These are phyloP conservation scores for Enteromius argenteus DNA, from an alignment of 2,797 vertebrate genomes.

Conservation along the genomic window DNA sequence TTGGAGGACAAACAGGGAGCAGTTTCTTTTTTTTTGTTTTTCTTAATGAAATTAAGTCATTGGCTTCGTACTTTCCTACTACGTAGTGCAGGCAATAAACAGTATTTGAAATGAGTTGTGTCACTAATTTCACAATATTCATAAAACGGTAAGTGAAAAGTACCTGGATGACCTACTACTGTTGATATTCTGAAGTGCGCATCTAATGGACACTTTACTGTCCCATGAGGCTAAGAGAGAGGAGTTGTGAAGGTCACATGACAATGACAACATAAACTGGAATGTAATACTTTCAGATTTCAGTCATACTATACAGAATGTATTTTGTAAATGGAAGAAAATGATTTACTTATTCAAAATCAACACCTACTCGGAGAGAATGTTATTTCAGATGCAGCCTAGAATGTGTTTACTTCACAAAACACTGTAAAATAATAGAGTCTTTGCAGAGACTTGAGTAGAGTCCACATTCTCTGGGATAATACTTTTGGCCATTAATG, in stretches of 20 bases:
- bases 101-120: neutral
- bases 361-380: neutral
- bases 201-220: neutral
- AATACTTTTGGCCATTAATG: neutral
- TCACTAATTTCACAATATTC: neutral
- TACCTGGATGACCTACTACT: too few relatives aligned
- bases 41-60: neutral
- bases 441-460: neutral
- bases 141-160: neutral
- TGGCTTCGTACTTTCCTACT: neutral
- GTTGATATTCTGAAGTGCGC: neutral
- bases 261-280: neutral
- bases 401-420: conserved; percentile 1
- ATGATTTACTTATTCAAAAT: neutral
- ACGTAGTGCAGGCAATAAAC: neutral
- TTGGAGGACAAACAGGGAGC: too few relatives aligned
- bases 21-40: neutral
- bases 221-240: neutral
- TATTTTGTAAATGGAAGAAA: neutral
- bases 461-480: conserved; percentile 8
- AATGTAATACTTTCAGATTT: neutral
- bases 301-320: neutral
- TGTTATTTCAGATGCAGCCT: neutral
- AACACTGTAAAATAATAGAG: neutral
- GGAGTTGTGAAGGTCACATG: neutral